Percentiles rank a stretch among this genome's conserved stretches.
Conservation (phyloP, 2,888 invertebrate species). For the Tanytarsus gracilentus region DNA sequence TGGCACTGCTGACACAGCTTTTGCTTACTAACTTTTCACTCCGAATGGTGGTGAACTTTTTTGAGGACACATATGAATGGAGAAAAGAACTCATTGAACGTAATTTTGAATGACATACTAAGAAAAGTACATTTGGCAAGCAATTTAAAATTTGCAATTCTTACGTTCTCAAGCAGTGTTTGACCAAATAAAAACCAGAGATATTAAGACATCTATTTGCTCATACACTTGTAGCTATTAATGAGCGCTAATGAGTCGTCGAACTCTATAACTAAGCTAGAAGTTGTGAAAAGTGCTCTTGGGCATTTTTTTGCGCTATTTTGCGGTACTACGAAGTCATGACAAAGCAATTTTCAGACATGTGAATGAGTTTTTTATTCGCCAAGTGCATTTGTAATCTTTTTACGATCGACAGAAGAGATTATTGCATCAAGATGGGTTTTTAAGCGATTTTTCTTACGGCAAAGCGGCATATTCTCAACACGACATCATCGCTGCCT, state of each 20-base stretch:
- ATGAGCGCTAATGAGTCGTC: not conserved
- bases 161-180: no score
- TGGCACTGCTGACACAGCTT: conserved; percentile 3
- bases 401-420: not conserved
- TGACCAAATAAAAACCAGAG: no score
- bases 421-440: no score
- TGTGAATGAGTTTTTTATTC: conserved; percentile 7
- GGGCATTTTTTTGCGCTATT: not conserved
- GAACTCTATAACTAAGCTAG: not conserved
- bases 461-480: no score
- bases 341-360: conserved; percentile 24
- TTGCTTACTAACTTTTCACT: not conserved
- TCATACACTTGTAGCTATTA: not conserved
- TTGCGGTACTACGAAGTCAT: conserved; percentile 1
- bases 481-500: no score
- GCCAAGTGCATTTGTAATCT: not conserved
- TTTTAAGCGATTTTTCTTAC: no score
- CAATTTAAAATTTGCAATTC: no score
- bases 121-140: no score
- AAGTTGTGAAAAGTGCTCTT: not conserved
- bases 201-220: not conserved
- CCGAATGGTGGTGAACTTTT: not conserved
- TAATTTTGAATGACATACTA: no score
- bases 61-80: no score
- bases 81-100: no score